Evolutionary conservation across 2,113 vertebrate genomes (phyloP).

Genomic region (Festucalex cinctus): DNA sequence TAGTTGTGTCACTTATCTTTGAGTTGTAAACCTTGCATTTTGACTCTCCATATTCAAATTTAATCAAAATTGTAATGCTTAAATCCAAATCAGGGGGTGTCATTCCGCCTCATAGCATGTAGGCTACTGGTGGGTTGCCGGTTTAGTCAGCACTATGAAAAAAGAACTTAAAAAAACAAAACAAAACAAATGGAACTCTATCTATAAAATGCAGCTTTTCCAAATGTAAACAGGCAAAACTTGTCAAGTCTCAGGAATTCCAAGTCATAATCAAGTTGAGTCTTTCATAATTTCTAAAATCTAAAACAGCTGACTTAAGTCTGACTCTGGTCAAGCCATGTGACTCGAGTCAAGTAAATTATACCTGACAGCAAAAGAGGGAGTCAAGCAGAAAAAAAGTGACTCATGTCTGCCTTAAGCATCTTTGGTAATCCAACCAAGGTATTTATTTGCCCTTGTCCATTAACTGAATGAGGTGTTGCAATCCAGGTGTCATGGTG

Average conservation of each 20-base stretch:
- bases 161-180: background rate
- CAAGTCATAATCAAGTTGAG: no score
- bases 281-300: no score
- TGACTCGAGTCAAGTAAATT: no score
- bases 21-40: background rate
- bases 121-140: background rate
- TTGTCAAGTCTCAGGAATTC: no score
- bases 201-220: background rate
- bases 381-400: background rate
- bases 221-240: background rate
- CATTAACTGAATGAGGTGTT: conserved; percentile 23
- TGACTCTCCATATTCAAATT: background rate
- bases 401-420: background rate
- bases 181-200: background rate
- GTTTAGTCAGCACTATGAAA: background rate
- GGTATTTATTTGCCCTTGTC: background rate
- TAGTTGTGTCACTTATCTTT: background rate
- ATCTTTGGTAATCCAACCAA: background rate
- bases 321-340: no score
- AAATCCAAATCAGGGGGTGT: background rate
- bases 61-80: background rate
- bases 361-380: no score
- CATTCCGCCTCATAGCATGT: background rate
- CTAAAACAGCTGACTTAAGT: no score
- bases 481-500: conserved; percentile 54